Conservation (phyloP, 2,888 invertebrate species). For the Acanthosepion esculentum region DNA sequence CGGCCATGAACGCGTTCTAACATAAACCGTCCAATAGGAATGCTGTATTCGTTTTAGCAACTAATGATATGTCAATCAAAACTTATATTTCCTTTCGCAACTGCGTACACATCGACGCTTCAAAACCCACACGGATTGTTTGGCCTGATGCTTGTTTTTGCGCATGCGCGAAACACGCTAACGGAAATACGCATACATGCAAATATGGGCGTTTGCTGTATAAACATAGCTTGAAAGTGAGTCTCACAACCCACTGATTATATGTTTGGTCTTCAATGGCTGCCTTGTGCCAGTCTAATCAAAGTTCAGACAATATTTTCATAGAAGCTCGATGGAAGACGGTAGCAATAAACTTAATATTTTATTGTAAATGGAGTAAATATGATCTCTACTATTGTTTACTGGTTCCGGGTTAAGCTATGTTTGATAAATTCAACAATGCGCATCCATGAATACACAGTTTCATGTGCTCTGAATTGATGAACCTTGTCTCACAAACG, state of each 20-base stretch:
- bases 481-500: too few relatives aligned
- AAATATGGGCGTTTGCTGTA: not conserved
- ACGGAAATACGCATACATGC: not conserved
- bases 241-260: not conserved
- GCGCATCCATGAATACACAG: too few relatives aligned
- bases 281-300: not conserved
- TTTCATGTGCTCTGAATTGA: too few relatives aligned
- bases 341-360: too few relatives aligned
- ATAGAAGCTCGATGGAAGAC: not conserved
- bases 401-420: too few relatives aligned
- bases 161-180: not conserved
- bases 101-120: constrained; percentile 14
- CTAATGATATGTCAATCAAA: constrained; percentile 33
- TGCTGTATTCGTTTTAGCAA: constrained; percentile 33
- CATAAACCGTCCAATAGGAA: constrained; percentile 33
- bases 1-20: not conserved
- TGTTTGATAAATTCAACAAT: too few relatives aligned
- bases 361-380: too few relatives aligned
- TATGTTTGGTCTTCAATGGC: rapidly evolving
- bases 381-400: too few relatives aligned
- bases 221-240: not conserved
- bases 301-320: not conserved
- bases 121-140: not conserved
- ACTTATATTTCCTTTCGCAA: not conserved
- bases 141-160: not conserved